Base-by-base conservation (phyloP, 2,888 invertebrate genomes). In the Hermaeophaga mercurialis region DNA sequence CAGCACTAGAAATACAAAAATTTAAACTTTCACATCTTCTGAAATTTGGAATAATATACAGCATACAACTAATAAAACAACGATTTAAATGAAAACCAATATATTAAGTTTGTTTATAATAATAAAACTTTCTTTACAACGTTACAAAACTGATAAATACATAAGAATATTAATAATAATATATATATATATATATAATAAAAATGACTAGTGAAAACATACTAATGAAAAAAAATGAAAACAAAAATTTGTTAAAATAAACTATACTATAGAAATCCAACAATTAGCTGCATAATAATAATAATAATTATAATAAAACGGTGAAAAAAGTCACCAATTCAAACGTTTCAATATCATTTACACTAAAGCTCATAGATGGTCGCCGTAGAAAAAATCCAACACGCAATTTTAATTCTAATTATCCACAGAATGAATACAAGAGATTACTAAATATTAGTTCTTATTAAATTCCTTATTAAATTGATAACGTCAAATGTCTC, bases 191-290 rank as follows among this genome's bases (percentile, higher is more conserved):
- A 34, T 39, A 48, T 44, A 70, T 69, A 72, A 72, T 74, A 72
- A 73, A 76, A 76, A 76, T 77, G 77, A 77, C 77, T 77, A 77
- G 77, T 75, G 73, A 73, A 68, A 66, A 60, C 65, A 70, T 67
- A 64, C 49, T 64, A 56, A 58, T 56, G 17, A 50, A 58, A 61
- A 59, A 60, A n/a, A 62, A 58, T 61, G 61, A 61, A 58, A 54
- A 56, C 60, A 50, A 70, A 66, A 24, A 24, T 26, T 66, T 68
- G 69, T 74, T 74, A 75, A 70, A 52, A 75, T 75, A 75, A 74
- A 75, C 75, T 74, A 75, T 73, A 71, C 71, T 71, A 71, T 69
- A 72, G 68, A 71, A 67, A 68, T 68, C 66, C 70, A 72, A 74
- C 72, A 73, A 73, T 71, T 67, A 73, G 73, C 72, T 72, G 73